Conservation (phyloP, 1,140 invertebrate species). For the Archivesica marissinica region DNA sequence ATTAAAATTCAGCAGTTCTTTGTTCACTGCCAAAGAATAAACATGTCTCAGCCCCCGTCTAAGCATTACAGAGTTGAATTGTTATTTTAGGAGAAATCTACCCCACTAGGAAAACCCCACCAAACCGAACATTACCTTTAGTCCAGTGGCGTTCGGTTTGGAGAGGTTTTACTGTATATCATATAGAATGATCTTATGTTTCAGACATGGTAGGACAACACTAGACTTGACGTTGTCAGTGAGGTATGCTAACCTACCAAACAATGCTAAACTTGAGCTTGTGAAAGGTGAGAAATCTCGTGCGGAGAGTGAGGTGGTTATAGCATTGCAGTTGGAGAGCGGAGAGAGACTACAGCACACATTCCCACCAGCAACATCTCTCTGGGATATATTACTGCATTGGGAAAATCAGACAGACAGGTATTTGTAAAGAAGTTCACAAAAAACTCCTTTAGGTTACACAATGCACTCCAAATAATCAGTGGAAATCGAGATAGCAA, state of each 20-base stretch:
- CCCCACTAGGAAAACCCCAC: no score
- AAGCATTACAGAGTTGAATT: no score
- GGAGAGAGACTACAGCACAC: slow-evolving; percentile 87
- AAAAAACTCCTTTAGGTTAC: no score
- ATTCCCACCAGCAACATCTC: slow-evolving; percentile 86
- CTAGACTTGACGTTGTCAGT: slow-evolving; percentile 89
- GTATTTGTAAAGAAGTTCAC: slow-evolving; percentile 13
- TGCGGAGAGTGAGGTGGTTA: slow-evolving; percentile 87
- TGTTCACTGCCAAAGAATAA: no score
- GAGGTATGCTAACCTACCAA: slow-evolving; percentile 91
- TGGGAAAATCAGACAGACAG: slow-evolving; percentile 81
- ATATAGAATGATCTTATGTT: slow-evolving; percentile 57
- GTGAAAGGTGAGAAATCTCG: slow-evolving; percentile 87
- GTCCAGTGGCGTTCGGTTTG: no score
- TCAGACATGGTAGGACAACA: slow-evolving; percentile 89
- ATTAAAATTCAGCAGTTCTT: no score
- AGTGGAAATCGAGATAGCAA: no score
- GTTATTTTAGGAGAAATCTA: no score
- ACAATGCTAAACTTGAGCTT: slow-evolving; percentile 93
- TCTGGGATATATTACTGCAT: slow-evolving; percentile 88
- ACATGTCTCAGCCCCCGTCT: no score
- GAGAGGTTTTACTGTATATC: no score
- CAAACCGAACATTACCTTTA: no score
- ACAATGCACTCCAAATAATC: no score
- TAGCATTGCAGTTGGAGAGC: slow-evolving; percentile 90